Percentiles rank a stretch among this genome's conserved stretches.
phyloP scores from a whole-genome alignment of 92 coral and sea anemone genomes.

The Pocillopora meandrina region DNA sequence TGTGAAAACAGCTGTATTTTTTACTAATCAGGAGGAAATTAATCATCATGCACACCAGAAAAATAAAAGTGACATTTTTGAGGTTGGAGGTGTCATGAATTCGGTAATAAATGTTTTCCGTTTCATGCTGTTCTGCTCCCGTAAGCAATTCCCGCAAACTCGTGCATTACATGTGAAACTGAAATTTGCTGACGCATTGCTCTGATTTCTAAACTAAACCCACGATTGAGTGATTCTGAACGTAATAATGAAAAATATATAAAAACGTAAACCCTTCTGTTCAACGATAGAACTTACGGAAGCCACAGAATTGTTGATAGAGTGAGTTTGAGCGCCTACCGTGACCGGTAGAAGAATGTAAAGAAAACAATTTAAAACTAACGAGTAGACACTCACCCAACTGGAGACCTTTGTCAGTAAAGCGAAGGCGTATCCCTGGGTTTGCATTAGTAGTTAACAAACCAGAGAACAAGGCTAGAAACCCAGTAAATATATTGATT shows the following conservation, averaged over 20 bases:
- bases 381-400: constrained; percentile 61
- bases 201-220: too few relatives aligned
- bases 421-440: constrained; percentile 83
- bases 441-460: constrained; percentile 35
- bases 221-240: too few relatives aligned
- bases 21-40: too few relatives aligned
- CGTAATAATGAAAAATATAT: too few relatives aligned
- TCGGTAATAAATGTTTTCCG: background rate
- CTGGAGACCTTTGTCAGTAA: constrained; percentile 83
- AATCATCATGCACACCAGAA: too few relatives aligned
- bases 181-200: background rate
- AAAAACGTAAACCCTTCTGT: too few relatives aligned
- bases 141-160: background rate
- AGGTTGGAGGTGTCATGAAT: too few relatives aligned
- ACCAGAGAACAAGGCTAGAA: background rate
- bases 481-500: background rate
- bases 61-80: too few relatives aligned
- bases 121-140: background rate
- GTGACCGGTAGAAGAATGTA: background rate
- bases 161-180: background rate
- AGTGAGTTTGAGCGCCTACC: background rate
- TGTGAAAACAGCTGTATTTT: too few relatives aligned
- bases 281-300: too few relatives aligned
- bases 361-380: background rate
- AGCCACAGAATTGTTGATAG: too few relatives aligned